Evolutionary conservation across 2,113 vertebrate genomes (phyloP).

Genomic region (Vulpes lagopus): DNA sequence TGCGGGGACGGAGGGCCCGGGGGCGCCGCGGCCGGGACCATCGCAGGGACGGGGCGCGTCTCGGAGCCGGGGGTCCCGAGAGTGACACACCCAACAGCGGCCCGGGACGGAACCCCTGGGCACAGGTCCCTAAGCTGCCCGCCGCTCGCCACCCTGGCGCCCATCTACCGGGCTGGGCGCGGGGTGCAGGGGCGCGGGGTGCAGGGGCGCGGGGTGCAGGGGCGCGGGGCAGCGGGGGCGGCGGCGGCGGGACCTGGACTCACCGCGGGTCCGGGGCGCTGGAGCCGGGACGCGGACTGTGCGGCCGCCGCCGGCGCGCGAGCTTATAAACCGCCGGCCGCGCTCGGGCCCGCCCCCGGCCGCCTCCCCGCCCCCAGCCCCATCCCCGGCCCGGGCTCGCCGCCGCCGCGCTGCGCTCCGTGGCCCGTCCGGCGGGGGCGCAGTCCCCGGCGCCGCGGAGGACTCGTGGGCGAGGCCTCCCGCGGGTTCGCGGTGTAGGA

Average conservation of each 20-base stretch:
- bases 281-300: not conserved
- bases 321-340: not conserved
- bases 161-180: not conserved
- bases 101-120: not conserved
- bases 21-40: not conserved
- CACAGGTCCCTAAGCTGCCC: not conserved
- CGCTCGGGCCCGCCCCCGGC: slow-evolving; percentile 41
- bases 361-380: not conserved
- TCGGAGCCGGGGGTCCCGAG: not conserved
- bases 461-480: rapidly evolving
- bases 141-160: not conserved
- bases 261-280: not conserved
- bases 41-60: not conserved
- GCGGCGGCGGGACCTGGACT: not conserved
- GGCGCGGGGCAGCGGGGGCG: not conserved
- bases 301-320: not conserved
- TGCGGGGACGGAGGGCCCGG: not conserved
- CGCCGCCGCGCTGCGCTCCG: no score
- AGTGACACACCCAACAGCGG: not conserved
- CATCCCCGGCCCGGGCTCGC: rapidly evolving
- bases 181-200: not conserved
- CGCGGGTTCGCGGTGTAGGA: rapidly evolving
- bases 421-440: no score
- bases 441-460: not conserved
- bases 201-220: not conserved